phyloP scores from a whole-genome alignment of 2,888 invertebrate species.

The Trachelus troglodyta region DNA sequence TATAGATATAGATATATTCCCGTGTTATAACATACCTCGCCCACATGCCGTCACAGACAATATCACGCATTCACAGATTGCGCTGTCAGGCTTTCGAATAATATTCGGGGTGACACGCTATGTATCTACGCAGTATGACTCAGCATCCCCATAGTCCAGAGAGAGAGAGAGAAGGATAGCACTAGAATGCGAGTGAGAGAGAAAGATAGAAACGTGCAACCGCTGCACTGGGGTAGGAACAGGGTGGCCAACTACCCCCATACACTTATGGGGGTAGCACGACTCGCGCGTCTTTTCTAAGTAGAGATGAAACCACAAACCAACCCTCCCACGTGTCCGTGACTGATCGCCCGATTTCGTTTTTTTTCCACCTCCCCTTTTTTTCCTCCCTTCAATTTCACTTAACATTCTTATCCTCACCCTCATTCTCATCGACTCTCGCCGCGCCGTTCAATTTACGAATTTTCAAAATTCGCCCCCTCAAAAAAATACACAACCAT shows the following conservation, averaged over 20 bases:
- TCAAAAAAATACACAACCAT: too few relatives aligned
- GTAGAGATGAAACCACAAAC: constrained; percentile 4
- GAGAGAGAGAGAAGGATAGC: too few relatives aligned
- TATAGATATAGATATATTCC: neutral
- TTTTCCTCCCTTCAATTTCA: constrained; percentile 27
- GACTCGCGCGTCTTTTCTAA: neutral
- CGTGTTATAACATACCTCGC: neutral
- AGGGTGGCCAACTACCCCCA: constrained; percentile 4
- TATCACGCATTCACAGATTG: constrained; percentile 62
- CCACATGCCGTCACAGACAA: constrained; percentile 26
- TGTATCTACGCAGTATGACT: constrained; percentile 52
- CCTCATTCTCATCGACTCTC: neutral
- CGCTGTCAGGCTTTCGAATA: constrained; percentile 57
- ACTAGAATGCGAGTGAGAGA: constrained; percentile 1
- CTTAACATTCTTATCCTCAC: too few relatives aligned
- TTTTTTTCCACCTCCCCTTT: constrained; percentile 32
- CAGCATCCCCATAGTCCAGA: constrained; percentile 49
- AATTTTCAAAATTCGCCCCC: neutral
- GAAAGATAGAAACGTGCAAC: constrained; percentile 13
- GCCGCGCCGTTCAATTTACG: neutral
- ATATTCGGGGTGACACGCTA: constrained; percentile 57
- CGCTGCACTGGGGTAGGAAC: constrained; percentile 12
- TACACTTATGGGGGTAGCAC: neutral
- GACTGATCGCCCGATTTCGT: constrained; percentile 49
- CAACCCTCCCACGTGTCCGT: constrained; percentile 49